Base-by-base conservation (phyloP, 2,888 invertebrate species). In the Hypena proboscidalis region DNA sequence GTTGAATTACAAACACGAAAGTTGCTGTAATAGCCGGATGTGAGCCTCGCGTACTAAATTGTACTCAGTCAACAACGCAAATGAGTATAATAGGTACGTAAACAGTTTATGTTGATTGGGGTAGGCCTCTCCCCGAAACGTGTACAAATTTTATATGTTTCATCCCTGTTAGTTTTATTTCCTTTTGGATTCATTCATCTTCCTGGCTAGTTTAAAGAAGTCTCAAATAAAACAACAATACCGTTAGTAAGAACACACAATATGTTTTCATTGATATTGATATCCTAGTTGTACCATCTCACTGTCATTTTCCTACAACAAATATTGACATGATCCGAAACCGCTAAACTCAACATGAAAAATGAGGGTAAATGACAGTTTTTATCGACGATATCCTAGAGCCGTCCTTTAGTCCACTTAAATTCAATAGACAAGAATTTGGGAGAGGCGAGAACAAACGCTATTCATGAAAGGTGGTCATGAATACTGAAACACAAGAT, bases 401-500 rank as follows among this genome's bases (percentile, higher is more conserved):
- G 33, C 29, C 20, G 41, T 50, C 42, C 47, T 37, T 44, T 11
- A 15, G 27, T 10, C 14, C 33, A 27, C 45, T 37, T 44, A 52
- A 63, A 63, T 57, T 62, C 47, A 57, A 63, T 63, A 40, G 50
- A 46, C 41, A 36, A 52, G 39, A 63, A 60, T 51, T 63, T 38
- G 25, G 46, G 53, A 37, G 41, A 54, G 33, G 33, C 21, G 36
- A 40, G 40, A 36, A 37, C 32, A 46, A 40, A 40, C 26, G 13
- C 23, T 34, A 35, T 37, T 35, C 26, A 39, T 33, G 30, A 30
- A 46, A 48, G 46, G 32, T 63, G 57, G 50, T 57, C 57, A 62
- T 62, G 62, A 63, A 63, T 62, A 59, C 45, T 36, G 39, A 46
- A 59, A 63, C 63, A 56, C 44, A 53, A 53, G 60, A 45, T 26